Conservation (phyloP, 2,113 vertebrate species). For the Erinaceus europaeus region DNA sequence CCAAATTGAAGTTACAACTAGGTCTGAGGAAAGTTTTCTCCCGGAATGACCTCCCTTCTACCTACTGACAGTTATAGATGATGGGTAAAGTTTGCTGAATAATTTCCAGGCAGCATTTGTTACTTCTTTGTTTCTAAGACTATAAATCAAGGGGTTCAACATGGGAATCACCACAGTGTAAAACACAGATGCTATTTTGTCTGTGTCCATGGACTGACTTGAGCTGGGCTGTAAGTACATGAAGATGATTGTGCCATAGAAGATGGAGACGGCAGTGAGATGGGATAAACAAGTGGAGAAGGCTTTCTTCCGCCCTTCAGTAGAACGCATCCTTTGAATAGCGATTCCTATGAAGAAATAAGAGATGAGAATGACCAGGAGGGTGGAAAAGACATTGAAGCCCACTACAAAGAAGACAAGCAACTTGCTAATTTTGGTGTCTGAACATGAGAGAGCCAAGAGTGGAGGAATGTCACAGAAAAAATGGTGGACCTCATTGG, state of each 20-base stretch:
- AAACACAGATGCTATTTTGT: constrained; percentile 53
- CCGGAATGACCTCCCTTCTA: background rate
- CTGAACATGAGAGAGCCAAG: constrained; percentile 50
- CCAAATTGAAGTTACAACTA: too few species aligned
- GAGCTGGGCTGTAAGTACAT: constrained; percentile 44
- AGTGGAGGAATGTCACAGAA: constrained; percentile 44
- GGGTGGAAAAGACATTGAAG: constrained; percentile 51
- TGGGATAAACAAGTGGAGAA: constrained; percentile 19
- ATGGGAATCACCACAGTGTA: constrained; percentile 33
- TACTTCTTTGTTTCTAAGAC: too few species aligned
- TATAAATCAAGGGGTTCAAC: constrained; percentile 46
- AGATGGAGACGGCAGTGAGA: background rate
- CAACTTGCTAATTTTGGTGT: background rate
- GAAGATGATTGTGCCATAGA: constrained; percentile 29
- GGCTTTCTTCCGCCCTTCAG: constrained; percentile 13
- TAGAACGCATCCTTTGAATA: constrained; percentile 43
- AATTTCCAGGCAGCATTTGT: constrained; percentile 39
- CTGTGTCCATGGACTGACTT: background rate
- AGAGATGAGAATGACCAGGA: constrained; percentile 51
- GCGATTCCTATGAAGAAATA: constrained; percentile 47
- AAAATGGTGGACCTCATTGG: constrained; percentile 59
- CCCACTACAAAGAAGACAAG: constrained; percentile 28
- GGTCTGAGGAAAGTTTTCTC: background rate
- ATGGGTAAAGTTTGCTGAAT: background rate
- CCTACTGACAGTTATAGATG: background rate